Evolutionary conservation across 2,888 invertebrate genomes (phyloP), one percentile per base, ranked within the genome.

Genomic region (Lutraria lutraria): DNA sequence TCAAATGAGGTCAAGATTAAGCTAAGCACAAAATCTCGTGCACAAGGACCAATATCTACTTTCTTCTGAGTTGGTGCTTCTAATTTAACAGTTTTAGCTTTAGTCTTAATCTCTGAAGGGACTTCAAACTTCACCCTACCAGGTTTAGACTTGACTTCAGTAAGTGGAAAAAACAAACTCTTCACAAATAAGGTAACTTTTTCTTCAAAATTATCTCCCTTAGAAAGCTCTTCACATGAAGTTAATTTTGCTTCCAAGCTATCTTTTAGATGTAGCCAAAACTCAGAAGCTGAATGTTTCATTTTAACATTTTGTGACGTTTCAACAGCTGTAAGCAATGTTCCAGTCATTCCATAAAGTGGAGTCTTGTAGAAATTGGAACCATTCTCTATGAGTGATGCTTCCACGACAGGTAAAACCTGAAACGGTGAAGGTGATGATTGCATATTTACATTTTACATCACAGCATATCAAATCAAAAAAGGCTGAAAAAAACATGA

Each of bases 341-440:
- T 83, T 83, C 93, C 94, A 43, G 95, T 43, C 86, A 92, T 89
- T 60, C 85, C 79, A 86, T 94, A 95, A 12, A 96, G 87, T 0
- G 94, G 92, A 1, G 95, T 93, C 31, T 90, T 94, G n/a, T 93
- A 92, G 31, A 96, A 91, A 13, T 91, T 91, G 21, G 94, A 90
- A 25, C 91, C 93, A 13, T 81, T 85, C 43, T 96, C 96, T 21
- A 94, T 86, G 8, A 96, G 86, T 6, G 96, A 96, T 2, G 94
- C 93, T 87, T 95, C 93, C 15, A 96, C 90, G 16, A 96, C 88
- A 29, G 95, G 94, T 60, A 95, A 56, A 12, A 96, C 90, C 96
- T 96, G 87, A 34, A 85, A 85, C n/a, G 34, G 15, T 80, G 21
- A 6, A 52, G n/a, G 81, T n/a, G 34, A 31, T 31, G 19, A 34